Evolutionary conservation across 2,797 vertebrate species (phyloP).

Genomic region (Poeciliopsis infans): DNA sequence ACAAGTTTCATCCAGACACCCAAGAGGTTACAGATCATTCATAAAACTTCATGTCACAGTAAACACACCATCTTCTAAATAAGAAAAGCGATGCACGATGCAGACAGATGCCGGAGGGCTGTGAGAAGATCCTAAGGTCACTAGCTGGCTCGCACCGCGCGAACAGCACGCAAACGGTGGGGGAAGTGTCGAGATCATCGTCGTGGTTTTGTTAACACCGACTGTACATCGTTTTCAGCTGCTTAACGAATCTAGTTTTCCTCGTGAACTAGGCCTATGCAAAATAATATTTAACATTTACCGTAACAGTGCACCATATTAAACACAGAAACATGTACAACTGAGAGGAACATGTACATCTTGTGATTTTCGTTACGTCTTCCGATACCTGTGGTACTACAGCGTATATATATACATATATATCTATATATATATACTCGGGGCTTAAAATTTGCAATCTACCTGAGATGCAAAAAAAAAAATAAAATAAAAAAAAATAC

Average conservation of each 20-base stretch:
- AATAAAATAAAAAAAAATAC: constrained; percentile 70
- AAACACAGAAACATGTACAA: constrained; percentile 95
- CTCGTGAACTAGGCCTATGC: constrained; percentile 91
- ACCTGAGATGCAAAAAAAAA: constrained; percentile 96
- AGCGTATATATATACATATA: constrained; percentile 28
- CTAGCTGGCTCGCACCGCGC: constrained; percentile 69
- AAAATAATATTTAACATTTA: constrained; percentile 97
- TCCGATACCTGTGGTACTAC: constrained; percentile 73
- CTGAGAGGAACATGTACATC: constrained; percentile 86
- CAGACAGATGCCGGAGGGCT: constrained; percentile 64
- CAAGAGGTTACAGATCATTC: constrained; percentile 75
- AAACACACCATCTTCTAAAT: constrained; percentile 87
- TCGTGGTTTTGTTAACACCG: constrained; percentile 70
- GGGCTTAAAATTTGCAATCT: constrained; percentile 91
- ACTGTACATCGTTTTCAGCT: constrained; percentile 78
- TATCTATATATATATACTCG: constrained; percentile 67
- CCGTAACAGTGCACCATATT: constrained; percentile 90
- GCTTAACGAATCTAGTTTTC: constrained; percentile 86
- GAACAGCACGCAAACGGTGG: constrained; percentile 64
- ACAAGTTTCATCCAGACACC: constrained; percentile 77
- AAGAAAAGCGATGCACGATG: constrained; percentile 55
- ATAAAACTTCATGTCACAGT: constrained; percentile 77
- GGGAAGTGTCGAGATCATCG: constrained; percentile 65
- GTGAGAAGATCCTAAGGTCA: constrained; percentile 67
- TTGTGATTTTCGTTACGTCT: constrained; percentile 76